Base-by-base conservation (phyloP, 2,113 vertebrate genomes). In the Myocastor coypus region DNA sequence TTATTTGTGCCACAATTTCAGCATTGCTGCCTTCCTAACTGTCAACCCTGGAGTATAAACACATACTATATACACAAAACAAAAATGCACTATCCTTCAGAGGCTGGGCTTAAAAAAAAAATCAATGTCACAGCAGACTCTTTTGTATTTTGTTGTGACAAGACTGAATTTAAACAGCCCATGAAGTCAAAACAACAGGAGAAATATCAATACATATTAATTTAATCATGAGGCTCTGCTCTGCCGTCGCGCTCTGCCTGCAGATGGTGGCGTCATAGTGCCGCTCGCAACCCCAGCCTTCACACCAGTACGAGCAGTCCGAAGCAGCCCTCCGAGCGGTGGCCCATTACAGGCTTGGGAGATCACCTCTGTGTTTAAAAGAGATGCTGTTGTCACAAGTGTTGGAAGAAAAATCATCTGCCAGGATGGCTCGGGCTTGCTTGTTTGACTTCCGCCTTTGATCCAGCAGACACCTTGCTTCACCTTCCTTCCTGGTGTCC, bases 141-240 rank as follows among this genome's bases (percentile, higher is more conserved):
- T 97, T 98, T 98, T 98, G 98, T 98, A 98, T 98, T 98, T 98
- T 98, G 98, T 98, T 98, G 98, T 98, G 98, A 98, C 98, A 98
- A 98, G 98, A 88, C 95, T 97, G 98, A 97, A 98, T 99, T 98
- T 98, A 98, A 98, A 97, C 98, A 98, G 98, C 96, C 97, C 96
- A 96, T 66, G 91, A 98, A 98, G 98, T 98, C 98, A 98, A 98
- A 98, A 98, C 98, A 98, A 97, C 97, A 93, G 97, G 97, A 97
- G 96, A 98, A 98, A 98, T 98, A 98, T 98, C 98, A 97, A 98
- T 98, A 98, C 91, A 96, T 96, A 97, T 98, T 98, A 98, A 97
- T 98, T 98, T 98, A 98, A 98, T 98, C 98, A 98, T 97, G 98
- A 96, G 85, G 85, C 86, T 84, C 91, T 69, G 57, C 90, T 95